Evolutionary conservation across 1,140 invertebrate genomes (phyloP), one percentile per base, ranked within the genome.

Genomic region (Nymphalis io): DNA sequence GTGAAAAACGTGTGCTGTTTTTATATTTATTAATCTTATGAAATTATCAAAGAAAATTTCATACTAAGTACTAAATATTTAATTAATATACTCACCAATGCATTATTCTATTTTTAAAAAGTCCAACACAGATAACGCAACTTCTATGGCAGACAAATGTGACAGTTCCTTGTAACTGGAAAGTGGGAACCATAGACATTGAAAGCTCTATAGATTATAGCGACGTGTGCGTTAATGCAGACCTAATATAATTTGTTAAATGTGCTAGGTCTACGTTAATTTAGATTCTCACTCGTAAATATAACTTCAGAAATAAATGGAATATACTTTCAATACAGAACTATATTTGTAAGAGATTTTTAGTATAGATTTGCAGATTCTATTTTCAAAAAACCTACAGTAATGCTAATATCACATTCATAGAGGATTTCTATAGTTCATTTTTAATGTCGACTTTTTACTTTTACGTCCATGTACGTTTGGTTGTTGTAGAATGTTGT

Each of bases 401-500:
- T 78, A 81, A 82, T 72, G 69, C 82, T 83, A 88, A 82, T 89
- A 89, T 90, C 88, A 89, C 87, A 89, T 73, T 83, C 79, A 73
- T 74, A 85, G 55, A 78, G 74, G 73, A 82, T 74, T 78, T 68
- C 74, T 18, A 27, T 58, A 60, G 42, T 60, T 48, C 10, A 40
- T 53, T 63, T 10, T 66, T 51, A 87, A 67, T 87, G 81, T 62
- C 70, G 74, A 57, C 60, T 75, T 75, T 85, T 87, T 16, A 80
- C 82, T 79, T 89, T 89, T 15, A 82, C 81, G 61, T 91, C 81
- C 75, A 91, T 89, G 69, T 91, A 91, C 8, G 88, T 91, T 74
- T 91, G 89, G 66, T 91, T 90, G 60, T 91, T 90, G 53, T 79
- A 82, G 71, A 91, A 90, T 61, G 93, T 93, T 64, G 92, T 95